Base-by-base conservation (phyloP, 2,888 invertebrate genomes). In the Heliconius aoede region DNA sequence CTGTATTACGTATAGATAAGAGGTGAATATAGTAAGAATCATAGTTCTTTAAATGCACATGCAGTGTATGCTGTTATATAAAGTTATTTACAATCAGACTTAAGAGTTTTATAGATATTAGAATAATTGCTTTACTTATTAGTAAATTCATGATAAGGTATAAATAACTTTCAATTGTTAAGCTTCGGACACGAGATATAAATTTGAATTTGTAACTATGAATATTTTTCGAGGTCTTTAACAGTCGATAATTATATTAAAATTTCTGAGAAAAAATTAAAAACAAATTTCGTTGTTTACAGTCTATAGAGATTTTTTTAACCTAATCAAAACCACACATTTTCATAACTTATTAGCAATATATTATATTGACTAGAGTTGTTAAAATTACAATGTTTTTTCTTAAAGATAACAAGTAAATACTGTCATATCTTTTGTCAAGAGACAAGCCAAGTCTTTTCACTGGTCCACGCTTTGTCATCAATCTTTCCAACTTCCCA, bases 81-180 rank as follows among this genome's bases (percentile, higher is more conserved):
- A 60, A 71, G 58, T 15, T 72, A 76, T 75, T 80, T 75, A 74
- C 55, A 71, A 28, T 75, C 75, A 71, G 71, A 75, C 75, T 71
- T 75, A 40, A 64, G n/a, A 32, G 46, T 74, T 61, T 46, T 61
- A 61, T 36, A 55, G 9, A 55, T 55, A 55, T 55, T 0, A n/a
- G n/a, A 55, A 55, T 46, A 55, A 55, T n/a, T n/a, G n/a, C 8
- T 55, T n/a, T 55, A 9, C 3, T n/a, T 55, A 55, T n/a, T 46
- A 46, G 9, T 55, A n/a, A 55, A 55, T n/a, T 18, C 18, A 46
- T 46, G 5, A 5, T 46, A 2, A 46, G 46, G 7, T 46, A 7
- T 1, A 46, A 5, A 5, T 15, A 46, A 46, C 7, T 46, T 18
- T 46, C 46, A 46, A 18, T 46, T 5, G 7, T 18, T 18, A 15